These are phyloP conservation scores for Chaetops frenatus DNA, from an alignment of 2,113 vertebrate species.

Conservation along the genomic window DNA sequence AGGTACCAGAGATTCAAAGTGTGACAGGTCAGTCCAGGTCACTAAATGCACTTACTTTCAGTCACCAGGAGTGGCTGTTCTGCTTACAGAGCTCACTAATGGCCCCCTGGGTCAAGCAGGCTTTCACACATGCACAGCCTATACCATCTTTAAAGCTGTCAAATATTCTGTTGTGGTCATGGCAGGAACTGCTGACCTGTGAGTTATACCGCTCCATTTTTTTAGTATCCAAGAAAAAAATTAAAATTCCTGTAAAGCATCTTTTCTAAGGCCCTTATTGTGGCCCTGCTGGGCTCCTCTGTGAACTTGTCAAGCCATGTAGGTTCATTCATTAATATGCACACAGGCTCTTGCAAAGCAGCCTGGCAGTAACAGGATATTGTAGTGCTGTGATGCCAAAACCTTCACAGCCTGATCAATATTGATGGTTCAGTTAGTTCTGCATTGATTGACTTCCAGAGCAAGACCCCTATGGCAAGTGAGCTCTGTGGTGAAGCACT, in stretches of 20 bases:
- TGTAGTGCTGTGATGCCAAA: neutral
- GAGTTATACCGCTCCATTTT: neutral
- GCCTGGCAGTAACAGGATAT: neutral
- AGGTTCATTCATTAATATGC: neutral
- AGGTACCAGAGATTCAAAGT: neutral
- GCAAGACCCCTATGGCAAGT: neutral
- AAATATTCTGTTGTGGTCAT: neutral
- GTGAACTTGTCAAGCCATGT: neutral
- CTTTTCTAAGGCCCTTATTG: neutral
- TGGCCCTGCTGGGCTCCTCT: neutral
- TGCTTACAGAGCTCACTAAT: conserved; percentile 8
- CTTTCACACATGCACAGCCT: neutral
- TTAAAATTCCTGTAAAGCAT: neutral
- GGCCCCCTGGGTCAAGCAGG: conserved; percentile 21
- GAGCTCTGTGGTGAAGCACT: neutral
- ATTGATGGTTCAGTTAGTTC: neutral
- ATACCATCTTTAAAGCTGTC: neutral
- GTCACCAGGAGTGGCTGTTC: neutral
- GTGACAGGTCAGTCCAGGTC: neutral
- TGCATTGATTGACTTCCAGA: neutral
- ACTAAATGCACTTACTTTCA: neutral
- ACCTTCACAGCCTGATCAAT: neutral
- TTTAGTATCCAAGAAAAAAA: neutral
- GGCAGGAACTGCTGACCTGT: neutral
- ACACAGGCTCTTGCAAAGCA: neutral